Evolutionary conservation across 2,888 invertebrate genomes (phyloP), one percentile per base, ranked within the genome.

Genomic region (Phymatocera aterrima): DNA sequence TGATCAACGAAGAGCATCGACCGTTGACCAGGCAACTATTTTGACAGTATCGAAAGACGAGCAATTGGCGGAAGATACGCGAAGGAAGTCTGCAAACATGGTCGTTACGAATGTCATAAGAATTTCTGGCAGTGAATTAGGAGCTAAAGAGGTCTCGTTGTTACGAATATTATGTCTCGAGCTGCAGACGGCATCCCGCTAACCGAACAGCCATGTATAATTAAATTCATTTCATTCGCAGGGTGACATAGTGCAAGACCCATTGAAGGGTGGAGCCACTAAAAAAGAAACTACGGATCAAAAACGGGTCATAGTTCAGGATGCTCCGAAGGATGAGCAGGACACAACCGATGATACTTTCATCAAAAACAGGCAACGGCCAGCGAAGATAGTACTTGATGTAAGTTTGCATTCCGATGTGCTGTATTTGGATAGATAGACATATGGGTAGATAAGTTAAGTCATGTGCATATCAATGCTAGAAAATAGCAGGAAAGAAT

Each of bases 111-210:
- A 72, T 43, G 72, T 72, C 10, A 72, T 51, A 1, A 72, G 72
- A 28, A 72, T 72, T 34, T 72, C 72, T 2, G 72, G 51, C 34
- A 72, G 51, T 34, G 72, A 72, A 72, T 51, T 72, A 34, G 72
- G 21, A 72, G 12, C 72, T 8, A 31, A 72, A n/a, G 51, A 72
- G 72, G 72, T 72, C 4, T 21, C n/a, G 28, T 64, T 18, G 18
- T 37, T 3, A 28, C 28, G n/a, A 40, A 37, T 21, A 40, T 65
- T 21, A 37, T 3, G 24, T 24, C n/a, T n/a, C 65, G 5, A 46
- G 8, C 15, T 43, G 68, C 46, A 46, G 15, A 57, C 34, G 1
- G 48, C 10, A 18, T 21, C 40, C 8, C 4, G 40, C 34, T 40
- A 43, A 0, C 3, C 15, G 8, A 64, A 37, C 15, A 28, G 57